Evolutionary conservation across 1,140 invertebrate species (phyloP).

Genomic region (Eupristina koningsbergeri): DNA sequence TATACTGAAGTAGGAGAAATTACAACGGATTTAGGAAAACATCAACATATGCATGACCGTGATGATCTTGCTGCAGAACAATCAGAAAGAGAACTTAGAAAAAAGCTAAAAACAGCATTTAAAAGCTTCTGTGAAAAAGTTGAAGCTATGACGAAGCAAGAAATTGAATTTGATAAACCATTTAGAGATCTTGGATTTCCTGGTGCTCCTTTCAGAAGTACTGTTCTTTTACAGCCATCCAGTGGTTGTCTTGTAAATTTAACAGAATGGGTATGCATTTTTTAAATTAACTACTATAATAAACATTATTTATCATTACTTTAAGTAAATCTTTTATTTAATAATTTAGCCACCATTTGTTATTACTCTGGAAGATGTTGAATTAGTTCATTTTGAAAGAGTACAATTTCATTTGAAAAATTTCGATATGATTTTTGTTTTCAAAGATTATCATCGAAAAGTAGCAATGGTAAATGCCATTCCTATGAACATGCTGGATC

Average conservation of each 20-base stretch:
- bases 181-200: slow-evolving; percentile 98
- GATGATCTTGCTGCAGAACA: slow-evolving; percentile 99
- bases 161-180: slow-evolving; percentile 98
- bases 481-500: slow-evolving; percentile 98
- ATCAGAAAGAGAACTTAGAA: slow-evolving; percentile 95
- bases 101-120: slow-evolving; percentile 97
- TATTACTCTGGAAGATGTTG: slow-evolving; percentile 96
- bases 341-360: slow-evolving; percentile 92
- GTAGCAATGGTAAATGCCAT: slow-evolving; percentile 97
- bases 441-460: slow-evolving; percentile 97
- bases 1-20: slow-evolving; percentile 99
- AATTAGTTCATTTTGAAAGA: slow-evolving; percentile 98
- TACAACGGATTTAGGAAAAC: slow-evolving; percentile 98
- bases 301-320: too few species aligned
- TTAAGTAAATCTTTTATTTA: neutral
- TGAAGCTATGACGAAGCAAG: slow-evolving; percentile 94
- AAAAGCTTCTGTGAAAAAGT: slow-evolving; percentile 99
- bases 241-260: slow-evolving; percentile 97
- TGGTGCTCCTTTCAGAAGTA: slow-evolving; percentile 97
- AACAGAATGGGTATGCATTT: slow-evolving; percentile 89
- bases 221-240: slow-evolving; percentile 96
- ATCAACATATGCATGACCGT: slow-evolving; percentile 99
- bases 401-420: slow-evolving; percentile 99
- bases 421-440: slow-evolving; percentile 99
- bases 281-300: neutral